Percentiles rank a stretch among this genome's conserved stretches.
These are phyloP conservation scores for Aphelinus atriplicis DNA, from an alignment of 1,140 invertebrate species.

Conservation along the genomic window DNA sequence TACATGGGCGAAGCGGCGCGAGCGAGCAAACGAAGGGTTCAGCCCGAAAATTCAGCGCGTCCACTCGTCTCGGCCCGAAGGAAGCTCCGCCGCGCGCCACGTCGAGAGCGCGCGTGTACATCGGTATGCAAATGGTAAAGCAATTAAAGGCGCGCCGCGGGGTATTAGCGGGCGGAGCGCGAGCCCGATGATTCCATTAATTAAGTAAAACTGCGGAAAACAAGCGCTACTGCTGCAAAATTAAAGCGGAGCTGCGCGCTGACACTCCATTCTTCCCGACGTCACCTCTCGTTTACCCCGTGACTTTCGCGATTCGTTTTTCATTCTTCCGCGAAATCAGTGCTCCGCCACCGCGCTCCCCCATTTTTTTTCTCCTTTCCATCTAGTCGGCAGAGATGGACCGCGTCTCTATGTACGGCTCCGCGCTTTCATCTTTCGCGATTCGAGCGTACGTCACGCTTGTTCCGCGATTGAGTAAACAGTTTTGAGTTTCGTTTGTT, in stretches of 20 bases:
- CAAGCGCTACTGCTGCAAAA: slow-evolving; percentile 7
- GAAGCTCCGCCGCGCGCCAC: too few species aligned
- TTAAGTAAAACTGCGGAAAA: slow-evolving; percentile 43
- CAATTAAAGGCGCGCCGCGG: not conserved
- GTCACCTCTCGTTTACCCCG: not conserved
- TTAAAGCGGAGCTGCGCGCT: slow-evolving; percentile 6
- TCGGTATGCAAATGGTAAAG: slow-evolving; percentile 42
- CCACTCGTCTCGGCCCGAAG: too few species aligned
- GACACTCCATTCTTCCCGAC: not conserved
- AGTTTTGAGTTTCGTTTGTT: too few species aligned
- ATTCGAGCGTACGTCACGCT: not conserved
- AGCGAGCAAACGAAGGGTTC: too few species aligned
- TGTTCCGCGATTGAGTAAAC: too few species aligned
- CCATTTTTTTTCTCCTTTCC: slow-evolving; percentile 23
- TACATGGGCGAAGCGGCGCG: too few species aligned
- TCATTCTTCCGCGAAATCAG: too few species aligned
- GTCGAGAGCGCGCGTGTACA: not conserved
- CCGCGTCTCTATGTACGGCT: not conserved
- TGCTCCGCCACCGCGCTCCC: slow-evolving; percentile 24
- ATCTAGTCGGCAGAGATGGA: too few species aligned
- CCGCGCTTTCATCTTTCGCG: not conserved
- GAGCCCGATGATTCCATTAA: slow-evolving; percentile 46
- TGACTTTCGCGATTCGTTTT: too few species aligned
- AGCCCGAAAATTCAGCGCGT: too few species aligned
- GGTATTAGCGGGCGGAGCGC: slow-evolving; percentile 15